Conservation (phyloP, 2,113 vertebrate genomes). For the Gambusia affinis region DNA sequence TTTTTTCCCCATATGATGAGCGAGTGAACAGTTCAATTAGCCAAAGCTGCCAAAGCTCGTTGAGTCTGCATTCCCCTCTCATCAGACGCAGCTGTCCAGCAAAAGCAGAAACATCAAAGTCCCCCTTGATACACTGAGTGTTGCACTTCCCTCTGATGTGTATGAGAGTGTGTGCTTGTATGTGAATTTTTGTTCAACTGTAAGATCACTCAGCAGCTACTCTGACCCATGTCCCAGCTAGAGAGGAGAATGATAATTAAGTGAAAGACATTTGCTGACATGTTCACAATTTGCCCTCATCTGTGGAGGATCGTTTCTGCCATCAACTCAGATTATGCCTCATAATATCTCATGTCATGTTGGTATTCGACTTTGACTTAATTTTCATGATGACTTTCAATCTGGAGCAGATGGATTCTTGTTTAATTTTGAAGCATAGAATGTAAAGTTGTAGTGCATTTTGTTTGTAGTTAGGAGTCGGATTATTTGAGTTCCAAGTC, state of each 20-base stretch:
- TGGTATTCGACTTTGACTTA: neutral
- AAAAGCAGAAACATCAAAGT: constrained; percentile 68
- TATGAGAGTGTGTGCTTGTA: constrained; percentile 5
- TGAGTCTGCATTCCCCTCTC: constrained; percentile 20
- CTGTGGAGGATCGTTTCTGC: constrained; percentile 9
- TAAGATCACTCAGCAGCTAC: constrained; percentile 41
- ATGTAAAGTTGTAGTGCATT: no score
- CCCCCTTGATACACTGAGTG: constrained; percentile 31
- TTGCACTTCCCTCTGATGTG: constrained; percentile 17
- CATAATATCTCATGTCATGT: neutral
- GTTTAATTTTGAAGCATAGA: neutral
- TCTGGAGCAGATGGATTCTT: neutral
- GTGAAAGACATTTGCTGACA: constrained; percentile 31
- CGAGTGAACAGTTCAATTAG: constrained; percentile 85
- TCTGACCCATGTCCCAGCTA: constrained; percentile 43
- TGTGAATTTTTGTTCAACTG: constrained; percentile 1
- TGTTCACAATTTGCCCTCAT: constrained; percentile 7
- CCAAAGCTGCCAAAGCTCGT: constrained; percentile 62
- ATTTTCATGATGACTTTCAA: neutral
- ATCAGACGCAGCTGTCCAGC: constrained; percentile 32
- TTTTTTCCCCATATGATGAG: constrained; percentile 68
- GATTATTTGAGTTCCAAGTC: no score
- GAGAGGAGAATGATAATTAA: constrained; percentile 42
- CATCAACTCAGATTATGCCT: neutral
- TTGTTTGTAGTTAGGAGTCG: no score